These are phyloP conservation scores for Parasteatoda lunata DNA, from an alignment of 2,888 invertebrate genomes.

Conservation along the genomic window DNA sequence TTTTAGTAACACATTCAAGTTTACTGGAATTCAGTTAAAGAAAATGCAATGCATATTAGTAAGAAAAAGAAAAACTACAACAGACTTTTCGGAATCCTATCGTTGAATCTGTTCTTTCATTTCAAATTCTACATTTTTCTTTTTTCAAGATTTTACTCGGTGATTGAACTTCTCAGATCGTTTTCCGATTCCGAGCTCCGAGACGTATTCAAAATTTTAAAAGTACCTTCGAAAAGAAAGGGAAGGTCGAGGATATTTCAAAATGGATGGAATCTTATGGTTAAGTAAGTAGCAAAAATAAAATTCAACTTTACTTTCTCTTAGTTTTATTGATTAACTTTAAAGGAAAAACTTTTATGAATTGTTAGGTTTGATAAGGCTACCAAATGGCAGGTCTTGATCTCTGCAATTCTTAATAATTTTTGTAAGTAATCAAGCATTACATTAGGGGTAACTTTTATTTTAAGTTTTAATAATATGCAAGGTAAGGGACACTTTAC, in stretches of 20 bases:
- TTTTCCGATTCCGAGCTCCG: slow-evolving; percentile 6
- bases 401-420: too few relatives aligned
- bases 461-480: too few relatives aligned
- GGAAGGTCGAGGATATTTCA: background rate
- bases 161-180: slow-evolving; percentile 12
- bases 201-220: slow-evolving; percentile 16
- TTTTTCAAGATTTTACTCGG: background rate
- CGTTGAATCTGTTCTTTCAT: background rate
- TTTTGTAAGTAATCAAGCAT: too few relatives aligned
- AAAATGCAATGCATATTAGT: too few relatives aligned
- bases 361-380: too few relatives aligned
- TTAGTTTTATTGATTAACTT: background rate
- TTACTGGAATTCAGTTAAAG: too few relatives aligned
- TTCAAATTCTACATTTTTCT: slow-evolving; percentile 1
- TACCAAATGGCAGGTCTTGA: too few relatives aligned
- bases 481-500: too few relatives aligned
- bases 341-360: too few relatives aligned
- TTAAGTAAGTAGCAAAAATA: background rate
- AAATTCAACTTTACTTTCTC: background rate
- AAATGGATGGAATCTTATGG: background rate
- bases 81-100: background rate
- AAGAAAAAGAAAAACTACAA: background rate
- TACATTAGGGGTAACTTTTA: too few relatives aligned
- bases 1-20: too few relatives aligned
- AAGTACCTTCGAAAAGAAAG: slow-evolving; percentile 4